phyloP scores from a whole-genome alignment of 1,140 invertebrate genomes.

The Calephelis nemesis region DNA sequence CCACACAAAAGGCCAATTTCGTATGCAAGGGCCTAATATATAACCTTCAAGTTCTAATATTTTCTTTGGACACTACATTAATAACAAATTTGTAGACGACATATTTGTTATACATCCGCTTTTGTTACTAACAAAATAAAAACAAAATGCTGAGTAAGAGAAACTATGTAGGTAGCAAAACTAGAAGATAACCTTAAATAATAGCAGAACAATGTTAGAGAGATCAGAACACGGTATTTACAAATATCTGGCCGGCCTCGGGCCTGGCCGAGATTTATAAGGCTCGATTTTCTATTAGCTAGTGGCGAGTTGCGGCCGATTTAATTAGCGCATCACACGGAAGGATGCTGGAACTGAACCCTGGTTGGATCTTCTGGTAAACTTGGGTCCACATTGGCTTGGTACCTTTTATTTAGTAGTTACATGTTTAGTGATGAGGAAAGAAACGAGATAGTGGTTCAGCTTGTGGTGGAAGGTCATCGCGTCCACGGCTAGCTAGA shows the following conservation, averaged over 20 bases:
- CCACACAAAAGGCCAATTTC: too few relatives aligned
- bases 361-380: conserved; percentile 24
- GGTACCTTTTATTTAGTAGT: not conserved
- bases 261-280: conserved; percentile 46
- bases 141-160: not conserved
- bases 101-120: too few relatives aligned
- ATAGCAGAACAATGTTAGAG: conserved; percentile 7
- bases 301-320: conserved; percentile 38
- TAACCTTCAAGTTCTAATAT: too few relatives aligned
- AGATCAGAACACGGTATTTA: conserved; percentile 8
- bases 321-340: conserved; percentile 65
- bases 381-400: not conserved
- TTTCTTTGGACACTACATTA: too few relatives aligned
- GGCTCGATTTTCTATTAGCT: conserved; percentile 55
- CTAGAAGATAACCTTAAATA: conserved; percentile 8
- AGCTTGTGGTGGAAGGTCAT: too few relatives aligned
- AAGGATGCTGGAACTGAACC: conserved; percentile 48
- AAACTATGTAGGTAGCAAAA: not conserved
- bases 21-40: too few relatives aligned
- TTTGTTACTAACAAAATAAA: too few relatives aligned
- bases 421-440: too few relatives aligned
- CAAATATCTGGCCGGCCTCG: conserved; percentile 3
- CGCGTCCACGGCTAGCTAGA: too few relatives aligned
- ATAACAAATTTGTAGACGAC: too few relatives aligned
- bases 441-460: too few relatives aligned